Percentiles rank a stretch among this genome's conserved stretches.
phyloP scores from a whole-genome alignment of 2,888 invertebrate species.

The Pyrrhosoma nymphula region DNA sequence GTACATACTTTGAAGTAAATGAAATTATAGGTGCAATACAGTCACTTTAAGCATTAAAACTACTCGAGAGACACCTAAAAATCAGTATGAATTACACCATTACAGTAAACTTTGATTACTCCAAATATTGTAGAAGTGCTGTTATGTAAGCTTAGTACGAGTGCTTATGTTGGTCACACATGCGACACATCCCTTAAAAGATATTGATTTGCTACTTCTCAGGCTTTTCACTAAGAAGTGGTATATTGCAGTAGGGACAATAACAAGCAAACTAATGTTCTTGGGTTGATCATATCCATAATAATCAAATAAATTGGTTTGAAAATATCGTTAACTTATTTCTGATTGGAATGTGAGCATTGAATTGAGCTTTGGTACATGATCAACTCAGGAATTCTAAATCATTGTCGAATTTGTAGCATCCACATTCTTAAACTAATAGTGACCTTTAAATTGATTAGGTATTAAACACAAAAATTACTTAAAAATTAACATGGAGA shows the following conservation, averaged over 20 bases:
- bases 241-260: neutral
- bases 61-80: neutral
- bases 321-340: neutral
- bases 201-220: constrained; percentile 19
- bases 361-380: neutral
- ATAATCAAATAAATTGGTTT: neutral
- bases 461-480: neutral
- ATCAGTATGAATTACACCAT: neutral
- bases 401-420: neutral
- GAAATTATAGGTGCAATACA: constrained; percentile 11
- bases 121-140: neutral
- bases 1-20: neutral
- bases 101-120: neutral
- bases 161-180: neutral
- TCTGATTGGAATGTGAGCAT: neutral
- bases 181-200: neutral
- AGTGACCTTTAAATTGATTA: neutral
- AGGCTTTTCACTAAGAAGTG: constrained; percentile 39
- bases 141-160: neutral
- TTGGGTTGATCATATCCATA: constrained; percentile 20
- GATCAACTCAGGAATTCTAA: constrained; percentile 24
- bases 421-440: constrained; percentile 11
- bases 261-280: neutral
- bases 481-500: neutral
- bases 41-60: neutral